Conservation (phyloP, 2,797 vertebrate species). For the Phoxinus dragarum region DNA sequence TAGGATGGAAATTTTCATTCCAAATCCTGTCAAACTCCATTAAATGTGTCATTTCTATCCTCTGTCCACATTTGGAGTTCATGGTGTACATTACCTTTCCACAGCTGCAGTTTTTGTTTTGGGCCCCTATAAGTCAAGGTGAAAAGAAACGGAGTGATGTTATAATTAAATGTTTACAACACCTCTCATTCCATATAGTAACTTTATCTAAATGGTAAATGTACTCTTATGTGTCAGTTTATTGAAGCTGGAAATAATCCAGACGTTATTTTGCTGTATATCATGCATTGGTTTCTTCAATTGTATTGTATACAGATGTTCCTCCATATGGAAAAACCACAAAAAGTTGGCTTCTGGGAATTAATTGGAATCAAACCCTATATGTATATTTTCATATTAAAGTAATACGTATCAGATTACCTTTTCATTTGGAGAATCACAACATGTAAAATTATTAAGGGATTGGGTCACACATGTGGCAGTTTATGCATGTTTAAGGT, state of each 20-base stretch:
- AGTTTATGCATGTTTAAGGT: slow-evolving; percentile 46
- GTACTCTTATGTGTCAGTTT: slow-evolving; percentile 9
- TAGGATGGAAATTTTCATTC: neutral
- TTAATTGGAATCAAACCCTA: slow-evolving; percentile 41
- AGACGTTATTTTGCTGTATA: slow-evolving; percentile 64
- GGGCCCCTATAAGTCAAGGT: neutral
- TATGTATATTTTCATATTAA: slow-evolving; percentile 32
- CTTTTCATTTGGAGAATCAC: slow-evolving; percentile 16
- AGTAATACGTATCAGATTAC: slow-evolving; percentile 8
- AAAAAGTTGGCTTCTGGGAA: slow-evolving; percentile 38
- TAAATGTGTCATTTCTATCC: neutral
- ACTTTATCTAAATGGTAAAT: slow-evolving; percentile 18
- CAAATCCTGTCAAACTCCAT: slow-evolving; percentile 30
- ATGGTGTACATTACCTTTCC: neutral
- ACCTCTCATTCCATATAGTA: slow-evolving; percentile 13
- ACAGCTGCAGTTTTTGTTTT: slow-evolving; percentile 2
- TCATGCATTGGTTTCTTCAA: slow-evolving; percentile 74
- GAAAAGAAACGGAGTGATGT: neutral
- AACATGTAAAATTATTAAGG: slow-evolving; percentile 21
- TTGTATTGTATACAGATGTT: slow-evolving; percentile 68
- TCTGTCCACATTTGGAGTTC: neutral
- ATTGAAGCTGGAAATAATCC: slow-evolving; percentile 7
- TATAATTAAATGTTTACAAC: slow-evolving; percentile 29
- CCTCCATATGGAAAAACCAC: slow-evolving; percentile 38
- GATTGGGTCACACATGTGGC: slow-evolving; percentile 33